A percentile compares a stretch with the other conserved stretches of the same genome.
Conservation (phyloP, 2,797 vertebrate species). For the Eulemur albifrons region DNA sequence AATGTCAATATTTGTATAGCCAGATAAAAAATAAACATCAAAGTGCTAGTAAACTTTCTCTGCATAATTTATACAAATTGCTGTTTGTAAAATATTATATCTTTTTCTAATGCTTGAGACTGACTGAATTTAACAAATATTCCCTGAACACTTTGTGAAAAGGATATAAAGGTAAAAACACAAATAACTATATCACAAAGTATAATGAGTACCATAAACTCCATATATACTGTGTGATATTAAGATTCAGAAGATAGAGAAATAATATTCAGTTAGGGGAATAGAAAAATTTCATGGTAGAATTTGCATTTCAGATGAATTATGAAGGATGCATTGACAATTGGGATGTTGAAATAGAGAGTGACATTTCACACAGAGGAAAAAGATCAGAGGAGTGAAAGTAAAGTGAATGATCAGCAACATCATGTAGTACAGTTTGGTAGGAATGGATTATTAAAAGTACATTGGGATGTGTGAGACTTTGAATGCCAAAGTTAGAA, state of each 20-base stretch:
- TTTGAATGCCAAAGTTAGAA: background rate
- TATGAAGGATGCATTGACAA: background rate
- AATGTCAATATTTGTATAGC: background rate
- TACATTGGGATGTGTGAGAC: background rate
- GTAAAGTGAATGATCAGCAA: background rate
- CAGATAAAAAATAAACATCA: background rate
- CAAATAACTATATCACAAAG: background rate
- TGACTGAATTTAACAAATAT: background rate
- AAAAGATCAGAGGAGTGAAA: background rate
- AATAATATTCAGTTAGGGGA: background rate
- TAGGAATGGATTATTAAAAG: background rate
- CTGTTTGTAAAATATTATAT: background rate
- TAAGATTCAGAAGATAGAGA: background rate
- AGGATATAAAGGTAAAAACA: background rate
- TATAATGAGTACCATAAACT: background rate
- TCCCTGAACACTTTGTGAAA: background rate
- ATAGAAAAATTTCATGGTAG: background rate
- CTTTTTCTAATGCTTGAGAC: background rate
- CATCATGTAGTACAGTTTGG: background rate
- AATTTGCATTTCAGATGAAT: background rate
- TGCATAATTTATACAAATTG: background rate
- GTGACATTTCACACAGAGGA: background rate
- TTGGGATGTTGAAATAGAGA: background rate
- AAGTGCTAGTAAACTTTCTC: background rate
- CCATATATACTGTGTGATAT: background rate